phyloP scores from a whole-genome alignment of 2,888 invertebrate genomes.

The Entomobrya proxima region DNA sequence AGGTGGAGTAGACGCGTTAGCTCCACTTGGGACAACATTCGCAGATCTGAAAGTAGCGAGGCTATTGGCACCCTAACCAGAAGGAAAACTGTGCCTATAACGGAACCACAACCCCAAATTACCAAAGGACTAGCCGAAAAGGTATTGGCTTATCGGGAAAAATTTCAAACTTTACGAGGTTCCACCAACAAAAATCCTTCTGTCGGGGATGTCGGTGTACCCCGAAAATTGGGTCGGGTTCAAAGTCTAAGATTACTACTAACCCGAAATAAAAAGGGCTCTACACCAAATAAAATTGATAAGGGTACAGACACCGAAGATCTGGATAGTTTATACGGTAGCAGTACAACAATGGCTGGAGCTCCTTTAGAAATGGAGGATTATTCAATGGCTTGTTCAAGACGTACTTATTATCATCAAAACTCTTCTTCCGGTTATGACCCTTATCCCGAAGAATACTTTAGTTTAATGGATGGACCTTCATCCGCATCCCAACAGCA shows the following conservation, averaged over 20 bases:
- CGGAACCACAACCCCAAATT: background rate
- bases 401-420: too few relatives aligned
- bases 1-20: conserved; percentile 82
- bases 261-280: conserved; percentile 76
- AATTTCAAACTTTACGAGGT: conserved; percentile 38
- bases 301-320: conserved; percentile 73
- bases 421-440: background rate
- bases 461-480: background rate
- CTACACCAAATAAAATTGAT: conserved; percentile 72
- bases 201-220: background rate
- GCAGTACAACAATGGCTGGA: background rate
- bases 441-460: conserved; percentile 26
- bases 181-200: too few relatives aligned
- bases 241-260: conserved; percentile 80
- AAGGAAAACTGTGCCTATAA: conserved; percentile 71
- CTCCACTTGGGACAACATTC: conserved; percentile 82
- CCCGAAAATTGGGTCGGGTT: conserved; percentile 78
- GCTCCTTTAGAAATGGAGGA: background rate
- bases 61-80: conserved; percentile 73
- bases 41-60: conserved; percentile 81
- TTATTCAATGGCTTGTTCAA: too few relatives aligned
- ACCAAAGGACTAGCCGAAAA: conserved; percentile 39
- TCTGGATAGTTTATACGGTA: conserved; percentile 37
- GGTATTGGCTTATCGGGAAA: conserved; percentile 43
- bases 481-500: background rate